Evolutionary conservation across 2,888 invertebrate genomes (phyloP), one percentile per base, ranked within the genome.

Genomic region (Polydrusus cervinus): DNA sequence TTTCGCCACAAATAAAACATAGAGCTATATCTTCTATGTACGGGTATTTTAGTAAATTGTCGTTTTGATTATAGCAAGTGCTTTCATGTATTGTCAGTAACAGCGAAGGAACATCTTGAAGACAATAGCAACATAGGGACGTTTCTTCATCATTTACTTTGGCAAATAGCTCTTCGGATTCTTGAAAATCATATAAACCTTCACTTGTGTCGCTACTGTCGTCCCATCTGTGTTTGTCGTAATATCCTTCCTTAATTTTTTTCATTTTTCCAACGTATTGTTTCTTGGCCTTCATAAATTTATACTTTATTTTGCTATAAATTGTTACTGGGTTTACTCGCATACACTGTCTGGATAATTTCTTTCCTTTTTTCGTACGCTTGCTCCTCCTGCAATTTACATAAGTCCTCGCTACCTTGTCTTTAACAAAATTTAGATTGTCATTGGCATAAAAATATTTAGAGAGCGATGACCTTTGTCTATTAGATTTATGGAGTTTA

Each of bases 1-100:
- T 13, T 38, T 65, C 14, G 8, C 25, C 34, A 14, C 65, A 65
- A 0, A 65, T 30, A 16, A 14, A 30, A 49, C 65, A 65, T 11
- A 49, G 38, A 34, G 34, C 30, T 8, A 30, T 34, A 7, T 65
- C 30, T 2, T 65, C 49, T 62, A 80, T 81, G 25, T 66, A 2
- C 0, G 30, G 25, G 13, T 25, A 30, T 30, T 5, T 7, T 6
- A 11, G 16, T 53, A 53, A 30, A 16, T 7, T 30, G 14, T 30
- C 53, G 5, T 25, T 5, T 25, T 25, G 25, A 25, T 25, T 25
- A 25, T 25, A 30, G 25, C 11, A 25, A 11, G 1, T 53, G 7
- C 2, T n/a, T 25, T 53, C 53, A 8, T 53, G 53, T 11, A 11
- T 30, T 3, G 30, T 25, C 16, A 53, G 13, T 53, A 53, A 30